phyloP scores from a whole-genome alignment of 2,888 invertebrate species.

The Lasioglossum villosulum region DNA sequence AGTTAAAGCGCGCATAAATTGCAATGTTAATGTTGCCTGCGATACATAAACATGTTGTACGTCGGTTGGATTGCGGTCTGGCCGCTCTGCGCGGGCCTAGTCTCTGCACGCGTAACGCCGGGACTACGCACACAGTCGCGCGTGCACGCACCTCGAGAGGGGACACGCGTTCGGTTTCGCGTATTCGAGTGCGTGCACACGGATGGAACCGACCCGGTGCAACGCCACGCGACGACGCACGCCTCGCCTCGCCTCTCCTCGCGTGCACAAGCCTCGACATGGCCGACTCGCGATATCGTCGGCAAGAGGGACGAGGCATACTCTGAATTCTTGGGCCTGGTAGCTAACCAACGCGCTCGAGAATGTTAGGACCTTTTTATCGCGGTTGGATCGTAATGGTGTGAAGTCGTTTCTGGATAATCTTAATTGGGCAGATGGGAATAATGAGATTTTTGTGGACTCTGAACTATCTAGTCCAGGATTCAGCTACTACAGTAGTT shows the following conservation, averaged over 20 bases:
- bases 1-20: constrained; percentile 82
- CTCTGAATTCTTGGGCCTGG: constrained; percentile 24
- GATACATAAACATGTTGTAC: constrained; percentile 83
- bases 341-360: constrained; percentile 15
- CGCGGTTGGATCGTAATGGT: neutral
- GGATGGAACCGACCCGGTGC: neutral
- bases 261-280: constrained; percentile 34
- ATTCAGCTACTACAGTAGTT: neutral
- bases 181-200: constrained; percentile 19
- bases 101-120: constrained; percentile 53
- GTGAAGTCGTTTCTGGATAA: neutral
- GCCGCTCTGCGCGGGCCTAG: constrained; percentile 58
- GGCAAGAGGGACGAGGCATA: constrained; percentile 36
- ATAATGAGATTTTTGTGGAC: neutral
- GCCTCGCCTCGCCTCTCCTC: constrained; percentile 29
- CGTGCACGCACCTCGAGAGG: constrained; percentile 1
- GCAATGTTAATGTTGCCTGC: constrained; percentile 82
- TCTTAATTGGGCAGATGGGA: neutral
- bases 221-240: constrained; percentile 44
- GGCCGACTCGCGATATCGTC: constrained; percentile 31
- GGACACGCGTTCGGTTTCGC: constrained; percentile 33
- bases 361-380: neutral
- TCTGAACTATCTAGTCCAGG: neutral
- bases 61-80: constrained; percentile 79
- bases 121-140: constrained; percentile 38